These are phyloP conservation scores for Uropsilus gracilis DNA, from an alignment of 2,113 vertebrate genomes.

Conservation along the genomic window DNA sequence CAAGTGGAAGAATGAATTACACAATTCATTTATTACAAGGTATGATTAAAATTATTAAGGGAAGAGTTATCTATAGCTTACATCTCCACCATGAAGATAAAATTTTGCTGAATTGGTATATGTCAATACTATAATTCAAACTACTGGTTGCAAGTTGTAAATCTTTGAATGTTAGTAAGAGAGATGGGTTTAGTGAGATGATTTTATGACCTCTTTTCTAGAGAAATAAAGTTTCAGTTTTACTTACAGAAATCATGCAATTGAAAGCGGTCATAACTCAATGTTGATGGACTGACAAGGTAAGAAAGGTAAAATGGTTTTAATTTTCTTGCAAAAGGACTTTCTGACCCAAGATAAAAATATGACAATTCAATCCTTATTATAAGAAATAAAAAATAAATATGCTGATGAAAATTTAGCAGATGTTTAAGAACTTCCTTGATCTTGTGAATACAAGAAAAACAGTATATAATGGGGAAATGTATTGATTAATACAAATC, in stretches of 20 bases:
- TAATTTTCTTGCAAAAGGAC: constrained; percentile 20
- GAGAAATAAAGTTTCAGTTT: constrained; percentile 58
- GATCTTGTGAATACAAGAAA: neutral
- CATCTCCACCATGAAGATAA: neutral
- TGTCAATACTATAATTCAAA: neutral
- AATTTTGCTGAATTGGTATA: neutral
- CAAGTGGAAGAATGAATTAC: neutral
- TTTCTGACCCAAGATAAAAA: neutral
- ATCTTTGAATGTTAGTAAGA: constrained; percentile 1
- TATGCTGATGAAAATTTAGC: neutral
- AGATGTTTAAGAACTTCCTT: neutral
- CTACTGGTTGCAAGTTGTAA: neutral
- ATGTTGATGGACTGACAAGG: neutral
- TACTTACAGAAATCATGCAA: constrained; percentile 53
- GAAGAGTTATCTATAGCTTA: neutral
- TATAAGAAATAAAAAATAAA: neutral
- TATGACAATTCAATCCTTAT: neutral
- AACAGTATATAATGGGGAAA: neutral
- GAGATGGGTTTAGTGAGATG: no score
- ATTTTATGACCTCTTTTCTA: constrained; percentile 65
- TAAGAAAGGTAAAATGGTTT: neutral
- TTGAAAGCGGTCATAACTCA: constrained; percentile 25
- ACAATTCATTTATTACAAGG: neutral
- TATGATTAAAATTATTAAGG: constrained; percentile 34
- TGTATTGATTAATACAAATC: neutral